phyloP scores from a whole-genome alignment of 2,797 vertebrate genomes.

The Hydrocynus forskahlii region DNA sequence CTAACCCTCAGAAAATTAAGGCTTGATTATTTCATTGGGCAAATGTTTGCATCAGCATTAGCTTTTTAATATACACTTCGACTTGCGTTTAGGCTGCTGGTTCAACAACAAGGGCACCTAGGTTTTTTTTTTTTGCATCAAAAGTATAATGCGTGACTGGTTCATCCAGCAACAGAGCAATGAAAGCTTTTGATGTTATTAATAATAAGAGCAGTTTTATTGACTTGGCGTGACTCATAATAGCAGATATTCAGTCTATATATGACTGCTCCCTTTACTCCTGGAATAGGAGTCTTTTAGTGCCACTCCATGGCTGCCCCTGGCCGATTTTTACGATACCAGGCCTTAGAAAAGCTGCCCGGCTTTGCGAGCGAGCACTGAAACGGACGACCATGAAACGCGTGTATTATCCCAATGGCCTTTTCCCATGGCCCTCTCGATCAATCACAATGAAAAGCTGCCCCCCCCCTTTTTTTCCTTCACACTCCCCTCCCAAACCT shows the following conservation, averaged over 20 bases:
- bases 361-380: conserved; percentile 54
- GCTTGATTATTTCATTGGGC: conserved; percentile 28
- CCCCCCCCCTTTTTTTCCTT: conserved; percentile 9
- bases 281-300: conserved; percentile 16
- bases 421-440: conserved; percentile 68
- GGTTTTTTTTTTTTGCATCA: background rate
- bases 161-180: conserved; percentile 9
- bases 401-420: conserved; percentile 61
- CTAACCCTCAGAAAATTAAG: conserved; percentile 37
- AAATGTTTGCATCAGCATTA: conserved; percentile 26
- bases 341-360: conserved; percentile 40
- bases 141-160: background rate
- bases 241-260: conserved; percentile 14
- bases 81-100: conserved; percentile 7
- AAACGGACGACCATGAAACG: conserved; percentile 57
- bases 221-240: conserved; percentile 16
- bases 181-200: conserved; percentile 4
- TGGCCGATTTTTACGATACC: conserved; percentile 38
- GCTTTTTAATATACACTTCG: conserved; percentile 24
- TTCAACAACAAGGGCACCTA: background rate
- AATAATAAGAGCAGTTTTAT: conserved; percentile 9
- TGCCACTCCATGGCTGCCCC: conserved; percentile 17
- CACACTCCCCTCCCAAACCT: conserved; percentile 20
- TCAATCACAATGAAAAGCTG: conserved; percentile 67
- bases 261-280: conserved; percentile 17